phyloP scores from a whole-genome alignment of 2,888 invertebrate genomes.

The Eupithecia tripunctaria region DNA sequence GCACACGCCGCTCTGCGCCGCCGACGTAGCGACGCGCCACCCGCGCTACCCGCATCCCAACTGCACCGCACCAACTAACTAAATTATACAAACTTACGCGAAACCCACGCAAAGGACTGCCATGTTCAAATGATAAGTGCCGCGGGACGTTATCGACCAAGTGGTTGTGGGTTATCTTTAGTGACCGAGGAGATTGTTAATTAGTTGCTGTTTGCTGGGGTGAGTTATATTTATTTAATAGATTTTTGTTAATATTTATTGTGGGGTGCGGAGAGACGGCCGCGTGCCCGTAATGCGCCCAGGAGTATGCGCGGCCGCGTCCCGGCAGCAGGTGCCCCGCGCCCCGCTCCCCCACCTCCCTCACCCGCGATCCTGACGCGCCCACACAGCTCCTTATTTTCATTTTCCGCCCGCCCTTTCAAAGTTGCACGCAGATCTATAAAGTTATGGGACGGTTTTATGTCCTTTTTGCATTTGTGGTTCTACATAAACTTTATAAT shows the following conservation, averaged over 20 bases:
- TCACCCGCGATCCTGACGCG: slow-evolving; percentile 43
- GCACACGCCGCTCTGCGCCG: slow-evolving; percentile 78
- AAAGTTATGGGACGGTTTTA: slow-evolving; percentile 32
- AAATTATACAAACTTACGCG: slow-evolving; percentile 59
- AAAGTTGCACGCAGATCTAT: slow-evolving; percentile 29
- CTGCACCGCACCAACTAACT: slow-evolving; percentile 55
- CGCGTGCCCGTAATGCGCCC: slow-evolving; percentile 68
- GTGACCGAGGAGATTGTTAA: slow-evolving; percentile 48
- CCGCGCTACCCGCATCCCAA: slow-evolving; percentile 59
- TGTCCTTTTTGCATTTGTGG: slow-evolving; percentile 30
- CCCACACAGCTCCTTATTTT: slow-evolving; percentile 51
- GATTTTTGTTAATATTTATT: slow-evolving; percentile 39
- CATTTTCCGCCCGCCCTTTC: slow-evolving; percentile 57
- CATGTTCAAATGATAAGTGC: slow-evolving; percentile 67
- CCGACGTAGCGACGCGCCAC: slow-evolving; percentile 81
- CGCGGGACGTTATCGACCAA: slow-evolving; percentile 53
- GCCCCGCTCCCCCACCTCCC: slow-evolving; percentile 35
- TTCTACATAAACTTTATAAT: slow-evolving; percentile 16
- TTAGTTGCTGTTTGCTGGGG: slow-evolving; percentile 34
- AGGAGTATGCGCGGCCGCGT: slow-evolving; percentile 60
- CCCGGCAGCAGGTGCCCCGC: slow-evolving; percentile 37
- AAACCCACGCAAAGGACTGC: slow-evolving; percentile 57
- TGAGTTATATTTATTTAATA: slow-evolving; percentile 35
- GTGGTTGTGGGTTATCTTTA: slow-evolving; percentile 56
- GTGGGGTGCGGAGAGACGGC: slow-evolving; percentile 66